Conservation (phyloP, 53 echinoderm and acorn worm species). For the Paracentrotus lividus region DNA sequence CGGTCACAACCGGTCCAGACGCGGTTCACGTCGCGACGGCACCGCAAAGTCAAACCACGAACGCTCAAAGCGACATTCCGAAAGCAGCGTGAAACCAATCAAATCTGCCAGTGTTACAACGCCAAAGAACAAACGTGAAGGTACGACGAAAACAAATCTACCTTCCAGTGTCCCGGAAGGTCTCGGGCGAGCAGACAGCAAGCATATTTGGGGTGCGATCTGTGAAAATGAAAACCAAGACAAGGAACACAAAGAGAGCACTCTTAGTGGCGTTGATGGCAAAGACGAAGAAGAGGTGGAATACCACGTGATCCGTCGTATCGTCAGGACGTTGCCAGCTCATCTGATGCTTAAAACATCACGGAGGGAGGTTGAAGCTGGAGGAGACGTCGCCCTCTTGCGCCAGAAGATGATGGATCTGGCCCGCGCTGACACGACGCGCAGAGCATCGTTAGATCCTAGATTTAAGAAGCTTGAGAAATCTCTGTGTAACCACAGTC, state of each 20-base stretch:
- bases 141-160: not conserved
- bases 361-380: conserved; percentile 80
- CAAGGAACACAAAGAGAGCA: not conserved
- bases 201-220: not conserved
- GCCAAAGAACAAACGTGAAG: conserved; percentile 13
- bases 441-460: conserved; percentile 76
- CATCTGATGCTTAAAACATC: conserved; percentile 81
- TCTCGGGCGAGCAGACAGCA: not conserved
- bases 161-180: not conserved
- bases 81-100: not conserved
- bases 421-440: conserved; percentile 63
- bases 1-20: not conserved
- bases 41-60: not conserved
- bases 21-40: conserved; percentile 19
- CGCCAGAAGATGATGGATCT: conserved; percentile 73
- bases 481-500: conserved; percentile 63
- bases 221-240: conserved; percentile 20
- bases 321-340: conserved; percentile 83
- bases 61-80: not conserved
- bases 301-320: conserved; percentile 77
- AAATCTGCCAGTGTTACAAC: conserved; percentile 20
- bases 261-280: not conserved
- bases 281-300: conserved; percentile 59
- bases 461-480: conserved; percentile 79
- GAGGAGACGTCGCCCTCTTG: conserved; percentile 69